Conservation (phyloP, 2,888 invertebrate species). For the Blastobasis lacticolella region DNA sequence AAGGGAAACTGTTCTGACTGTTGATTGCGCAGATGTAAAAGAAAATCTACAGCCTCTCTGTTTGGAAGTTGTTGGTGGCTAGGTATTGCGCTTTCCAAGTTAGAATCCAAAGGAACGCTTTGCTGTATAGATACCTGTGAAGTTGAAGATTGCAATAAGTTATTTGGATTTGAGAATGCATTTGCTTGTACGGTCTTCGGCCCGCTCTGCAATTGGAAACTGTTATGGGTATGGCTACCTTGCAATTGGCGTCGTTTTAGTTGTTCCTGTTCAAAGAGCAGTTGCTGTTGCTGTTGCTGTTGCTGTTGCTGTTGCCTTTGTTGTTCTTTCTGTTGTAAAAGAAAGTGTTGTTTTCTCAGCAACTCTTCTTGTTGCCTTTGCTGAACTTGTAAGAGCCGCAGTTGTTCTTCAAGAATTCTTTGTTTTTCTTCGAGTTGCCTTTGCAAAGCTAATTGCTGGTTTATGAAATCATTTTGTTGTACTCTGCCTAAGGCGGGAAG, state of each 20-base stretch:
- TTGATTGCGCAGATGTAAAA: slow-evolving; percentile 59
- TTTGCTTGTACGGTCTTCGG: slow-evolving; percentile 45
- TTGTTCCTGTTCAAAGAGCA: slow-evolving; percentile 36
- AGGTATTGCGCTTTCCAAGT: slow-evolving; percentile 36
- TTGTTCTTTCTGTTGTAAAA: slow-evolving; percentile 63
- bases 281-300: slow-evolving; percentile 41
- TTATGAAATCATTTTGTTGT: slow-evolving; percentile 40
- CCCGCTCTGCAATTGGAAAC: slow-evolving; percentile 34
- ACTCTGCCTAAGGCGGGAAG: slow-evolving; percentile 25
- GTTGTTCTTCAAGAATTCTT: slow-evolving; percentile 79
- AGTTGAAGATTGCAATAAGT: slow-evolving; percentile 34
- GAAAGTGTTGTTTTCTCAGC: slow-evolving; percentile 76
- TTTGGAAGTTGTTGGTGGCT: slow-evolving; percentile 75
- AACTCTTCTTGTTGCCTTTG: slow-evolving; percentile 81
- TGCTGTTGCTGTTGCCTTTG: slow-evolving; percentile 37
- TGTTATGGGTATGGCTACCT: slow-evolving; percentile 40
- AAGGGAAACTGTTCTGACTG: slow-evolving; percentile 60
- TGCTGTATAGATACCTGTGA: slow-evolving; percentile 66
- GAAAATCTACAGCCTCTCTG: slow-evolving; percentile 72
- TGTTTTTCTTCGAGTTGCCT: slow-evolving; percentile 79
- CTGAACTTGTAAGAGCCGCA: slow-evolving; percentile 77
- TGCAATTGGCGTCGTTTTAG: slow-evolving; percentile 43
- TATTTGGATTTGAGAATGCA: slow-evolving; percentile 37
- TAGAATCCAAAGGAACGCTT: slow-evolving; percentile 49
- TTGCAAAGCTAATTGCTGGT: slow-evolving; percentile 52